A percentile compares a stretch with the other conserved stretches of the same genome.
phyloP scores from a whole-genome alignment of 2,888 invertebrate species.

The Drosophila vallismaia region DNA sequence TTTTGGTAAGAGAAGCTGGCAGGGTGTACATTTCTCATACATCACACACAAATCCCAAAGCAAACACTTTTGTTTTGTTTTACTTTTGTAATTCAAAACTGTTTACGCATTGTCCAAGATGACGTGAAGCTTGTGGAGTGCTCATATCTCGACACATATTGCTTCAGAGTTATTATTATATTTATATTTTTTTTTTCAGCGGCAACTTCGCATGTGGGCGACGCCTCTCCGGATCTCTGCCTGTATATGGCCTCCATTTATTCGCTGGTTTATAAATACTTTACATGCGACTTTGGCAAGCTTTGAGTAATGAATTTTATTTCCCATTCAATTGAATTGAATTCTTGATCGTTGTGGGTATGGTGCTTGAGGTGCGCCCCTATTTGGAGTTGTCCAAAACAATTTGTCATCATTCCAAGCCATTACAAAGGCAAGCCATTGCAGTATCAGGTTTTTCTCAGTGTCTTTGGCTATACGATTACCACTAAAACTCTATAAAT shows the following conservation, averaged over 20 bases:
- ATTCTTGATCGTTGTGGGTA: constrained; percentile 29
- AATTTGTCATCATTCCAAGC: constrained; percentile 36
- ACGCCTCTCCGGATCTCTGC: constrained; percentile 34
- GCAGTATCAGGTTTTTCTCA: neutral
- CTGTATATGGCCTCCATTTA: constrained; percentile 59
- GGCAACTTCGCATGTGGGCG: constrained; percentile 58
- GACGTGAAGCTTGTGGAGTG: constrained; percentile 25
- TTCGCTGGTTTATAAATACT: constrained; percentile 45
- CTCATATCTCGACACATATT: constrained; percentile 37
- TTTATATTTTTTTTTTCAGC: constrained; percentile 17
- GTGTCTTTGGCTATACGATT: constrained; percentile 12
- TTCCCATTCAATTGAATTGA: constrained; percentile 66
- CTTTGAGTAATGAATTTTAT: constrained; percentile 59
- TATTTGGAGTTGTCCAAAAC: constrained; percentile 37
- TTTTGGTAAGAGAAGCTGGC: constrained; percentile 5
- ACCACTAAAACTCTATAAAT: constrained; percentile 23
- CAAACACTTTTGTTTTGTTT: constrained; percentile 19
- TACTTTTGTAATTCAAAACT: constrained; percentile 41
- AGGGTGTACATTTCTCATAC: constrained; percentile 19
- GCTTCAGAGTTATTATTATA: constrained; percentile 43
- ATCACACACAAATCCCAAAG: constrained; percentile 22
- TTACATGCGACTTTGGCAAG: constrained; percentile 57
- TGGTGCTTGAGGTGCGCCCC: constrained; percentile 29
- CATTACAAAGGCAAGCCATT: constrained; percentile 11
- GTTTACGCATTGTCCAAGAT: constrained; percentile 25